Evolutionary conservation across 1,140 invertebrate species (phyloP).

Genomic region (Aphaenogaster ashmeadi): DNA sequence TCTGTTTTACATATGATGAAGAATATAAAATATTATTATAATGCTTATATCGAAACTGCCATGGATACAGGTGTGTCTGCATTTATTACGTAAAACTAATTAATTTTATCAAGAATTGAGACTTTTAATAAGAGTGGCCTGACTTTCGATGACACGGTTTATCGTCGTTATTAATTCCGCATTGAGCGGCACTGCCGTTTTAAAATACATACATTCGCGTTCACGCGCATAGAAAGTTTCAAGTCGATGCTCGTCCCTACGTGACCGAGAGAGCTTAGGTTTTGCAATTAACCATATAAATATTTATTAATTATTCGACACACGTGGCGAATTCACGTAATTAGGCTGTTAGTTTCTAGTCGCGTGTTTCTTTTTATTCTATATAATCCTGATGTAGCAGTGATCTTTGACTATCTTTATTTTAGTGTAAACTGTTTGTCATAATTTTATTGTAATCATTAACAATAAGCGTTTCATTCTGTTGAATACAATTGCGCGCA

Average conservation of each 20-base stretch:
- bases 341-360: conserved; percentile 18
- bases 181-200: conserved; percentile 26
- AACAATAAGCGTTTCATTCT: too few species aligned
- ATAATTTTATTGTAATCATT: too few species aligned
- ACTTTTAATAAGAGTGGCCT: not conserved
- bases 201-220: conserved; percentile 13
- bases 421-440: too few species aligned
- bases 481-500: too few species aligned
- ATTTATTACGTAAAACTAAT: not conserved
- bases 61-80: not conserved
- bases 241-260: conserved; percentile 8
- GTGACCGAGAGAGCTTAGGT: not conserved
- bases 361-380: not conserved
- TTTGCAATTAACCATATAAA: conserved; percentile 29
- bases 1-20: not conserved
- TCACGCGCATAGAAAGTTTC: conserved; percentile 35
- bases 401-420: not conserved
- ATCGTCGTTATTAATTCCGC: conserved; percentile 11
- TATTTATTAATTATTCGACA: conserved; percentile 46
- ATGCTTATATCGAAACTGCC: not conserved
- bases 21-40: conserved; percentile 8
- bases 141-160: not conserved
- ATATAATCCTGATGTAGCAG: not conserved
- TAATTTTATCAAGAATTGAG: conserved; percentile 13
- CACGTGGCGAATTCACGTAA: conserved; percentile 3